Conservation (phyloP, 2,797 vertebrate species). For the Schizopygopsis pylzovi region DNA sequence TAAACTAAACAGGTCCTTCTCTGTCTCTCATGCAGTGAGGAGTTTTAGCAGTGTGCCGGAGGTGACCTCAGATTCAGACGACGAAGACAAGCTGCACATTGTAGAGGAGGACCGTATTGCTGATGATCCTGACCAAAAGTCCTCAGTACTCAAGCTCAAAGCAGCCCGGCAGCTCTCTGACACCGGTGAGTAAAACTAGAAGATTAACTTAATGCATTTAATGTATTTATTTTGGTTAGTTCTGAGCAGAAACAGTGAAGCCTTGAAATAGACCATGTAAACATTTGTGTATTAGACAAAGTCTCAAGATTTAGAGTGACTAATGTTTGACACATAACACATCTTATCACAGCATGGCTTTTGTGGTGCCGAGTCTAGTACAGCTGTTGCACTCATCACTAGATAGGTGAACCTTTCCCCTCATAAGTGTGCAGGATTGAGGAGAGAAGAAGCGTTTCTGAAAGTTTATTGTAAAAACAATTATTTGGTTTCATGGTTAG, state of each 20-base stretch:
- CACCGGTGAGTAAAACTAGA: constrained; percentile 38
- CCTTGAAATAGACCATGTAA: neutral
- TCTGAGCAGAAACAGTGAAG: neutral
- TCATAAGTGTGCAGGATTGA: neutral
- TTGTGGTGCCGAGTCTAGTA: neutral
- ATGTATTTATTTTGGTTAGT: neutral
- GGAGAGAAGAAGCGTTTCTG: neutral
- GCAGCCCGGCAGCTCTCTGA: constrained; percentile 62
- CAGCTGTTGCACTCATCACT: neutral
- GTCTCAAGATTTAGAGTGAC: neutral
- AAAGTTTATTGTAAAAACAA: constrained; percentile 2
- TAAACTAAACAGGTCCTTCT: neutral
- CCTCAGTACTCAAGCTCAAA: constrained; percentile 60
- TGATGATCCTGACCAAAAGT: constrained; percentile 75
- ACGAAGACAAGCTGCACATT: constrained; percentile 98
- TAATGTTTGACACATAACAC: neutral
- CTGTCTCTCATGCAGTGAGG: constrained; percentile 79
- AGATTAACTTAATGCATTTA: neutral
- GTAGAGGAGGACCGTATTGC: constrained; percentile 95
- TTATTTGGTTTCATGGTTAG: neutral
- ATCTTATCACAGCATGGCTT: neutral
- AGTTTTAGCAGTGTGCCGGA: constrained; percentile 93
- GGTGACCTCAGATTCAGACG: constrained; percentile 95
- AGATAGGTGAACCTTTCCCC: neutral
- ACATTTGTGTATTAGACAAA: neutral